These are phyloP conservation scores for Bradypodion ventrale DNA, from an alignment of 2,797 vertebrate genomes.

Conservation along the genomic window DNA sequence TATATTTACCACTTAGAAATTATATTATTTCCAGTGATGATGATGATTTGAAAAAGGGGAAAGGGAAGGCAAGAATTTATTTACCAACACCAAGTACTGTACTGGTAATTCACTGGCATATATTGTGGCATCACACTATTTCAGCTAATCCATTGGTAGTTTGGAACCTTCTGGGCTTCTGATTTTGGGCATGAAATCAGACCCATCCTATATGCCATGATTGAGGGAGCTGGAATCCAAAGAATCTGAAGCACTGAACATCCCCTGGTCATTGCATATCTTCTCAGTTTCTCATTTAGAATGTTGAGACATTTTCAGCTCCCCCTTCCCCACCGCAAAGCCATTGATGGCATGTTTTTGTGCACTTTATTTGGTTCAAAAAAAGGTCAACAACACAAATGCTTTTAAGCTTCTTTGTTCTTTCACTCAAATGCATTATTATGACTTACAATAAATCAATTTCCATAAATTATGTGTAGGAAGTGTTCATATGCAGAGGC, in stretches of 20 bases:
- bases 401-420: background rate
- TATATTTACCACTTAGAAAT: background rate
- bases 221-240: background rate
- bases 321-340: too few relatives aligned
- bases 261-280: background rate
- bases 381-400: background rate
- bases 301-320: background rate
- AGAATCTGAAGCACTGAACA: background rate
- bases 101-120: background rate
- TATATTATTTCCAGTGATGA: background rate
- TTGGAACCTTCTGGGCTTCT: background rate
- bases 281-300: background rate
- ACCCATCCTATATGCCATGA: background rate
- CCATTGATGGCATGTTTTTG: background rate
- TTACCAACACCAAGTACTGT: background rate
- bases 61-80: background rate
- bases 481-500: too few relatives aligned
- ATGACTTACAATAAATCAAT: too few relatives aligned
- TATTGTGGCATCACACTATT: background rate
- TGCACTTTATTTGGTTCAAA: background rate
- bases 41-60: background rate
- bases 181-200: background rate
- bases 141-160: background rate
- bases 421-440: too few relatives aligned
- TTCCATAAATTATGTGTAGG: too few relatives aligned